Evolutionary conservation across 1,140 invertebrate species (phyloP), one percentile per base, ranked within the genome.

Genomic region (Bursaphelenchus mucronatus): DNA sequence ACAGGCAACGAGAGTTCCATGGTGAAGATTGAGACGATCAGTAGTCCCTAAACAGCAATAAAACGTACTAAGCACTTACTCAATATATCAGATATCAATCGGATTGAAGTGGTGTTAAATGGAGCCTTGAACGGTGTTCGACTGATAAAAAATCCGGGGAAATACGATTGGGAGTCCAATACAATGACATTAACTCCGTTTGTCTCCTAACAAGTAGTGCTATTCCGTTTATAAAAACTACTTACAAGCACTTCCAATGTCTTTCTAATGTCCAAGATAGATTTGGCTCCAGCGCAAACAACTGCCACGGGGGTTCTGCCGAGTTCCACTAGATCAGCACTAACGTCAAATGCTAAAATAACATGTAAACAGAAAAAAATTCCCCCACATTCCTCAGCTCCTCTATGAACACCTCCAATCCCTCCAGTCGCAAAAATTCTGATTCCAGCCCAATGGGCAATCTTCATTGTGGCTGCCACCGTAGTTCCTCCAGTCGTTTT

Each of bases 261-360:
- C 76, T 89, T 88, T 0, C 87, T 87, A 76, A 98, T 93, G 81
- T 98, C 95, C 40, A 98, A 84, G 74, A 99, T 97, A 44, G 93
- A 94, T 85, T 99, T 99, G 45, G 95, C 87, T 13, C 95, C 95
- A 75, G 92, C 90, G 68, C 90, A 96, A 1, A 98, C 88, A 10
- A 97, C 92, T 62, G 90, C 87, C 0, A 96, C 87, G 8, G 89
- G 88, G 64, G 88, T 94, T 55, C 88, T 84, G 7, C 92, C 89
- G 21, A 99, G 84, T 82, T 98, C 94, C 9, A 86, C 87, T 15
- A 98, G 85, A 85, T 98, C 95, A 8, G 94, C 91, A 71, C 94
- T 97, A 8, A 99, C 85, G 83, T 99, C 95, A 81, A 95, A 85
- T 49, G 79, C 84, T 85, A 63, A 21, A 54, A 41, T 67, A 7